Base-by-base conservation (phyloP, 2,113 vertebrate genomes). In the Mesoclemmys tuberculata region DNA sequence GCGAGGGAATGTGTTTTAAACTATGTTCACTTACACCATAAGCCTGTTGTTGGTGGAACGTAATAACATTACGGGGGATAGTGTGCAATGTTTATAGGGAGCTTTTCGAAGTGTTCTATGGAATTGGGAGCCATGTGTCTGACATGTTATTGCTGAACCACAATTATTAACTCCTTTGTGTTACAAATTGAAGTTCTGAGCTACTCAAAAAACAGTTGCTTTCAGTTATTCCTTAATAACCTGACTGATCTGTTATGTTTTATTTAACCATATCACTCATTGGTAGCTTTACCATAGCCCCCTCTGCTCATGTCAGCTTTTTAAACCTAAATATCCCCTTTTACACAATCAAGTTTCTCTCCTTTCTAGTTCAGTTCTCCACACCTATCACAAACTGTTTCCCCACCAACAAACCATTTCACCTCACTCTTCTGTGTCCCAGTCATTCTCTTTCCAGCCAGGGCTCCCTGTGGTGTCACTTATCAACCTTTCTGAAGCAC, bases 1-100 rank as follows among this genome's bases (percentile, higher is more conserved):
- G 85, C 84, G 91, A 85, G 64, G 89, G 89, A 84, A 10, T 80
- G 7, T 89, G 13, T 89, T 85, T 89, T 74, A 74, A 74, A 74
- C 38, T 16, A 71, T 74, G 68, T 38, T 24, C 19, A 38, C 21
- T 41, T 74, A 10, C 68, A 41, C n/a, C 68, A 74, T 41, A 46
- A 55, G 81, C 87, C 84, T 79, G 54, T n/a, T 74, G 38, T 84
- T 78, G 48, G 81, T 91, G 84, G 22, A 55, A 78, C 41, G 44
- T 48, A 74, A 41, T 11, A n/a, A 74, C 68, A 74, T 74, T 74
- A 31, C 2, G 8, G 7, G 44, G 8, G 26, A 29, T 48, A 19
- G 27, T 27, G 26, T 78, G 44, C 14, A 9, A 14, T 48, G 26
- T 31, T 18, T 77, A 31, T 26, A 18, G 12, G 27, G 75, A 27